Evolutionary conservation across 2,888 invertebrate species (phyloP).

Genomic region (Ephialtes manifestator): DNA sequence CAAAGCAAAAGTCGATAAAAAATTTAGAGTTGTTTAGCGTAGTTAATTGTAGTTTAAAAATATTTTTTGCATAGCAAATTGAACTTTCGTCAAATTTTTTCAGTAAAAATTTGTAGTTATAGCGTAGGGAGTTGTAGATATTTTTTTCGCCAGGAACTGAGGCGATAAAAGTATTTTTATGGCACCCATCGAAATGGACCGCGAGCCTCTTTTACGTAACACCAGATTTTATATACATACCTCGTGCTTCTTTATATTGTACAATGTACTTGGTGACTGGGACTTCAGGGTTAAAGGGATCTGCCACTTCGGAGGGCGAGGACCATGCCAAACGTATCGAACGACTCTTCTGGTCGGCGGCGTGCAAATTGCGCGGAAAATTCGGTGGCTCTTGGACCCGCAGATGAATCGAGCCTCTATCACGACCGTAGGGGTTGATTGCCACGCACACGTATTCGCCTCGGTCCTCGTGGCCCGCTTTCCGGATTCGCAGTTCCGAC

Average conservation of each 20-base stretch:
- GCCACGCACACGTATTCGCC: slow-evolving; percentile 89
- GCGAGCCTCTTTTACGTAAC: not conserved
- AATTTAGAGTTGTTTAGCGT: no score
- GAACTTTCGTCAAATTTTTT: no score
- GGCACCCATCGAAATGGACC: slow-evolving; percentile 10
- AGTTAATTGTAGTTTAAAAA: no score
- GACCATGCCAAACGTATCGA: slow-evolving; percentile 88
- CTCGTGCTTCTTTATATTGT: slow-evolving; percentile 88
- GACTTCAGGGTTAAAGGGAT: slow-evolving; percentile 85
- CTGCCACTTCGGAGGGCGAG: slow-evolving; percentile 85
- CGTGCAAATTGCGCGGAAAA: slow-evolving; percentile 88
- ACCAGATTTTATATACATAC: slow-evolving; percentile 79
- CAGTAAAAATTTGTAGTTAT: no score
- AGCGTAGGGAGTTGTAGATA: no score
- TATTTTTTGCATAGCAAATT: no score
- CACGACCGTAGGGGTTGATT: slow-evolving; percentile 89
- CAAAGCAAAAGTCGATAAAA: no score
- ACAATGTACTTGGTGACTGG: slow-evolving; percentile 88
- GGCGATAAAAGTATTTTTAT: slow-evolving; percentile 2
- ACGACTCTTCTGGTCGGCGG: slow-evolving; percentile 87
- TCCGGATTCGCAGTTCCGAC: slow-evolving; percentile 88
- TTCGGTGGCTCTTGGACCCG: slow-evolving; percentile 89
- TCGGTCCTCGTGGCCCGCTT: slow-evolving; percentile 87
- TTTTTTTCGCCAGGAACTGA: not conserved
- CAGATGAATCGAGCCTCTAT: slow-evolving; percentile 86